phyloP scores from a whole-genome alignment of 2,888 invertebrate species.

The Salticus scenicus region DNA sequence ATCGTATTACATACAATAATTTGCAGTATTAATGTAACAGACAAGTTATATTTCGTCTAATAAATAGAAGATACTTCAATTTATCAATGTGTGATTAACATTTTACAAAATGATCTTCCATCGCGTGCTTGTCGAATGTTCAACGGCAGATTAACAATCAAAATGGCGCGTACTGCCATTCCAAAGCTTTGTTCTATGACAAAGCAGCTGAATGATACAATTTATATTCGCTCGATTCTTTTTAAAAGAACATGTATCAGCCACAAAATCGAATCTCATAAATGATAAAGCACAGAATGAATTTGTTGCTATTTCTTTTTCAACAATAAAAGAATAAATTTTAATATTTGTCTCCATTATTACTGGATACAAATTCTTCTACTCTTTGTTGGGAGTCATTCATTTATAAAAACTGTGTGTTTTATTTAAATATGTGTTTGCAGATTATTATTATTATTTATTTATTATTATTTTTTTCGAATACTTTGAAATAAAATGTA shows the following conservation, averaged over 20 bases:
- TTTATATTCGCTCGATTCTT: neutral
- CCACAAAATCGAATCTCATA: neutral
- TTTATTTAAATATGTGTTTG: too few relatives aligned
- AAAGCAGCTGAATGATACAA: neutral
- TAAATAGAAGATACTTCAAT: too few relatives aligned
- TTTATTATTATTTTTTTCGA: too few relatives aligned
- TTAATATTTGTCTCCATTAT: neutral
- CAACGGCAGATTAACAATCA: neutral
- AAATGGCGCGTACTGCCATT: neutral
- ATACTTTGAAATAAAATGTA: too few relatives aligned
- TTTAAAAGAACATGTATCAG: neutral
- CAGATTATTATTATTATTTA: too few relatives aligned
- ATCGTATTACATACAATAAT: too few relatives aligned
- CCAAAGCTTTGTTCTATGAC: neutral
- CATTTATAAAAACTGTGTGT: neutral
- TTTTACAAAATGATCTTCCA: too few relatives aligned
- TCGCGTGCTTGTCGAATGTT: too few relatives aligned
- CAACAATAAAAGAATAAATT: neutral
- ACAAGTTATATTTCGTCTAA: too few relatives aligned
- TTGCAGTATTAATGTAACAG: too few relatives aligned
- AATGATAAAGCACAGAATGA: neutral
- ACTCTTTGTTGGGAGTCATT: neutral
- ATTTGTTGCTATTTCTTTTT: neutral
- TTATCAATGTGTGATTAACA: too few relatives aligned
- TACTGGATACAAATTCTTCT: neutral